Conservation (phyloP, 2,888 invertebrate species). For the Ophonus ardosiacus region DNA sequence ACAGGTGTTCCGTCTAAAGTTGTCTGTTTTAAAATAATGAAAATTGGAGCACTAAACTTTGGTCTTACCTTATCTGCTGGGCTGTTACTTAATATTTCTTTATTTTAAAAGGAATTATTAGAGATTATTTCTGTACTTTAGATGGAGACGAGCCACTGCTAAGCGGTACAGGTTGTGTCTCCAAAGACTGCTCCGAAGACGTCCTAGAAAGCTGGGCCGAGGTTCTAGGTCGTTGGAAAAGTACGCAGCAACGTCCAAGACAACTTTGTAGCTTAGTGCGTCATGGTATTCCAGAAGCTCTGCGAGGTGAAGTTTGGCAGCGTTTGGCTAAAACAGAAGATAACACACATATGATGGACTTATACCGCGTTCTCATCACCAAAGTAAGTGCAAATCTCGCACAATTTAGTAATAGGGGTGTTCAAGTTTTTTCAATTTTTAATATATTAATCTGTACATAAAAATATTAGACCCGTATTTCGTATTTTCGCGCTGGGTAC, state of each 20-base stretch:
- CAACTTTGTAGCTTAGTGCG: conserved; percentile 88
- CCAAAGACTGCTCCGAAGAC: conserved; percentile 96
- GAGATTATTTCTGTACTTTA: conserved; percentile 68
- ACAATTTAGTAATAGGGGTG: background rate
- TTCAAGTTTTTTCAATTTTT: no score
- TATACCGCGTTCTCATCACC: conserved; percentile 93
- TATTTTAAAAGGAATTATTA: no score
- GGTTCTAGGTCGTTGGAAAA: conserved; percentile 85
- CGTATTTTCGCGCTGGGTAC: no score
- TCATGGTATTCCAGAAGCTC: conserved; percentile 95
- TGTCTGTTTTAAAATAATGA: no score
- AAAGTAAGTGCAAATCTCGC: conserved; percentile 80
- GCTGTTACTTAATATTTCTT: no score
- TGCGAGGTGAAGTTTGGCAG: conserved; percentile 99
- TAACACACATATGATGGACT: conserved; percentile 91
- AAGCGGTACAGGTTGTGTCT: conserved; percentile 98
- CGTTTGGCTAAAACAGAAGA: conserved; percentile 92
- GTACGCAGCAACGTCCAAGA: conserved; percentile 86
- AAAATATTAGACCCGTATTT: no score
- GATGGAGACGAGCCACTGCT: conserved; percentile 96
- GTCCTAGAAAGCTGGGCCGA: conserved; percentile 96
- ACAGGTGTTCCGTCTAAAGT: no score
- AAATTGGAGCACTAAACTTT: no score
- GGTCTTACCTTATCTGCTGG: no score
- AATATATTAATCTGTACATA: no score